phyloP scores from a whole-genome alignment of 2,888 invertebrate genomes.

The Andrena trimmerana region DNA sequence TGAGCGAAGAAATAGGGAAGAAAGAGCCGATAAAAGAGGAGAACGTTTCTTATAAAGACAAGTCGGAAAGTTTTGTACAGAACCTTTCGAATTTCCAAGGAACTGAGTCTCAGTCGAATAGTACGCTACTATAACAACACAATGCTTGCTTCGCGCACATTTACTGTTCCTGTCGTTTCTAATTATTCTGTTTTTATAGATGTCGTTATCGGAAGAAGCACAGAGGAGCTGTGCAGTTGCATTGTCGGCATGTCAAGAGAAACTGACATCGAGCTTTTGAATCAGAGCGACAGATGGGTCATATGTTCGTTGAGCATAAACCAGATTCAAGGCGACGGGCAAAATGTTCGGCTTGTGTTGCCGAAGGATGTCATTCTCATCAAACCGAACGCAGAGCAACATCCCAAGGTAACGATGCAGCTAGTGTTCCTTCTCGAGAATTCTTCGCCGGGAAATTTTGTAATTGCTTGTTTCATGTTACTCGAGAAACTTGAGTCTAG shows the following conservation, averaged over 20 bases:
- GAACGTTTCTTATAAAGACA: constrained; percentile 50
- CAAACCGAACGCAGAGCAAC: constrained; percentile 76
- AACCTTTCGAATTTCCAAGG: constrained; percentile 21
- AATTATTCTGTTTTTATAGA: constrained; percentile 60
- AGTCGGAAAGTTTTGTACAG: constrained; percentile 16
- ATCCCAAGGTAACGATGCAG: constrained; percentile 72
- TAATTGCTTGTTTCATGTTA: no score
- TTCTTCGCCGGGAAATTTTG: no score
- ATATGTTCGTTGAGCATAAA: constrained; percentile 74
- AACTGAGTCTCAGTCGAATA: constrained; percentile 38
- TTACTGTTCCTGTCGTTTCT: background rate
- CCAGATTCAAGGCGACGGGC: constrained; percentile 79
- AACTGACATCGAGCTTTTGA: constrained; percentile 79
- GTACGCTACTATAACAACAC: constrained; percentile 42
- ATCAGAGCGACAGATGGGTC: constrained; percentile 81
- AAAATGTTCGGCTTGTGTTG: constrained; percentile 76
- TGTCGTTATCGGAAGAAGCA: constrained; percentile 75
- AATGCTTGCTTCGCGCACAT: constrained; percentile 1
- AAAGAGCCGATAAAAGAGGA: constrained; percentile 52
- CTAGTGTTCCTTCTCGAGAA: no score
- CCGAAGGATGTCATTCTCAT: constrained; percentile 77
- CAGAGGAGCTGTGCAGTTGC: constrained; percentile 80
- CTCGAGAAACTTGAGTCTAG: no score
- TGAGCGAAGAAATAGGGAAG: constrained; percentile 27
- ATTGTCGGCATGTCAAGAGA: constrained; percentile 78